phyloP scores from a whole-genome alignment of 2,888 invertebrate genomes.

The Zhengitettix transpicula region DNA sequence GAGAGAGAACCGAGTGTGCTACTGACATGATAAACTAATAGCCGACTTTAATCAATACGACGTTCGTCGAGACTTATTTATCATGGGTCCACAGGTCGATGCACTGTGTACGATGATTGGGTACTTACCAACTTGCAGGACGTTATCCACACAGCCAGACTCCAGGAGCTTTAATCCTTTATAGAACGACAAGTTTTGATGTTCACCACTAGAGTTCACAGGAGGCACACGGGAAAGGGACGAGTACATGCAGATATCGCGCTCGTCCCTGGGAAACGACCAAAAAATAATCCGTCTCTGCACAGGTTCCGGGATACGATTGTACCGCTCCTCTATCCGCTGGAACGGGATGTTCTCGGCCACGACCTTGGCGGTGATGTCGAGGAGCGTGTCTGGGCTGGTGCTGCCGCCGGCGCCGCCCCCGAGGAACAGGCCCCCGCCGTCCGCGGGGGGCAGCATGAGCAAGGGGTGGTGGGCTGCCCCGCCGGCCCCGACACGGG shows the following conservation, averaged over 20 bases:
- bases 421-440: not conserved
- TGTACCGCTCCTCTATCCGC: conserved; percentile 70
- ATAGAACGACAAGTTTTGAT: conserved; percentile 65
- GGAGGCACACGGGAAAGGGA: conserved; percentile 45
- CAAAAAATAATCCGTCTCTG: conserved; percentile 75
- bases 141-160: conserved; percentile 65
- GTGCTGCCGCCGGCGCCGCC: conserved; percentile 3
- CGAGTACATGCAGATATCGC: conserved; percentile 81
- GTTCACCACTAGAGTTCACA: conserved; percentile 36
- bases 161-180: conserved; percentile 72
- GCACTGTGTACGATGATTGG: too few species aligned
- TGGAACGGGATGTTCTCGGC: conserved; percentile 75
- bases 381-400: conserved; percentile 53
- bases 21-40: too few species aligned
- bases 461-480: conserved; percentile 10
- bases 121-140: conserved; percentile 75
- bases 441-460: not conserved
- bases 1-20: too few species aligned
- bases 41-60: too few species aligned
- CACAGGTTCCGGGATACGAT: conserved; percentile 76
- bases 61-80: too few species aligned
- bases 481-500: conserved; percentile 25
- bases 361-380: conserved; percentile 68
- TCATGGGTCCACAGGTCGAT: too few species aligned
- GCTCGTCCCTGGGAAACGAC: conserved; percentile 76